Base-by-base conservation (phyloP, 1,140 invertebrate genomes). In the Eumeta japonica region DNA sequence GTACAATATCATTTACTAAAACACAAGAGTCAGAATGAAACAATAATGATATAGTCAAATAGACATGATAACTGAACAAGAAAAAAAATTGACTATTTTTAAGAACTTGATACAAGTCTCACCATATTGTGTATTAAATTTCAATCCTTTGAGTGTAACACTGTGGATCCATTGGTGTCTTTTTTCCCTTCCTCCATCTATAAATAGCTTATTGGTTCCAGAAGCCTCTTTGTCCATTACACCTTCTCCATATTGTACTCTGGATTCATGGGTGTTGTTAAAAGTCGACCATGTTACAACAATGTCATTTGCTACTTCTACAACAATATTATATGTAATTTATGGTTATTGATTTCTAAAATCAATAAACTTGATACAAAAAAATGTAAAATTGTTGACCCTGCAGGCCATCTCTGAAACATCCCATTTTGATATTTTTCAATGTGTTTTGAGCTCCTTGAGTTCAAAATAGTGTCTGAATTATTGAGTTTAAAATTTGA, bases 201-300 rank as follows among this genome's bases (percentile, higher is more conserved):
- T 73, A 70, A 97, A 96, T 12, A 81, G 50, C 2, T 63, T 82
- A 10, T 79, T 77, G 33, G 45, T 75, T 19, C 91, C 92, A 10
- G 46, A 47, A 0, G 78, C 82, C 32, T 52, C 63, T 16, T 80
- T 48, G 28, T 77, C 65, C 33, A 86, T 70, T 10, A 66, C 78
- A 10, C 60, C 70, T 24, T 81, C 79, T 1, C 90, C 90, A 75
- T 88, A 96, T 58, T 90, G 81, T 12, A 92, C 90, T 17, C 83
- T 48, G 0, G 89, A 86, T 51, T 80, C 71, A 16, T 78, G 50
- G 3, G 91, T 86, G 46, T 85, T 66, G 48, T 85, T 79, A 44
- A 82, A 80, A 17, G 94, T 97, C 1, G 84, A 87, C 94, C 94
- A 97, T 36, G 92, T 96, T 11, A 96, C 85, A 24, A 91, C 52